Evolutionary conservation across 2,797 vertebrate genomes (phyloP), one percentile per base, ranked within the genome.

Genomic region (Falco rusticolus): DNA sequence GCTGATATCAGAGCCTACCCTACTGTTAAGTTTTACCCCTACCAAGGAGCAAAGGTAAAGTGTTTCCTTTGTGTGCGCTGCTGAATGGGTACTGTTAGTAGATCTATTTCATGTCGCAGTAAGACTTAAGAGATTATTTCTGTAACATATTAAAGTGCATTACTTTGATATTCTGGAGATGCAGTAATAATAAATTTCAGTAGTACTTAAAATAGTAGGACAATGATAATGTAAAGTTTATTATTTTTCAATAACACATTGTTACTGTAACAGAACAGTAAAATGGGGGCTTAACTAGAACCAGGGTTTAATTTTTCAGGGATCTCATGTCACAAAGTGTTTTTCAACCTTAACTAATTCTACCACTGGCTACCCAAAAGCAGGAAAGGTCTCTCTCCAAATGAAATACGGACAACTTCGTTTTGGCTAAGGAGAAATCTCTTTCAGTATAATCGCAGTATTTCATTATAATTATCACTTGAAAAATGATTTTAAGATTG

Each of bases 1-100:
- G 99, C 99, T 22, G 99, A 98, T 34, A 98, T 99, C 97, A 98
- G 97, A 60, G 98, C 99, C 50, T 99, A 99, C 95, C 99, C 99
- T 14, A 99, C 98, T 0, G 98, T 99, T 71, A 98, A 98, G 53
- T 98, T 99, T 92, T 99, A 99, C 94, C 98, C 98, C 8, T 97
- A 98, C 39, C 96, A 98, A 66, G 98, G 98, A 82, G 72, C 96
- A 54, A 98, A 98, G 99, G 99, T 99, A 97, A 39, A 98, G 87
- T 17, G 13, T 70, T 41, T 61, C 34, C 34, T 63, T 69, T 56
- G 11, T 50, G 19, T 81, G 33, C 4, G 0, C 21, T 64, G 39
- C 39, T 45, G 43, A 71, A 41, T 4, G 13, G 24, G 20, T 80
- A 37, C 39, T 63, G 11, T 26, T 66, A 51, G 39, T 28, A 66